Percentiles rank a stretch among this genome's conserved stretches.
These are phyloP conservation scores for Heptranchias perlo DNA, from an alignment of 2,113 vertebrate species.

Conservation along the genomic window DNA sequence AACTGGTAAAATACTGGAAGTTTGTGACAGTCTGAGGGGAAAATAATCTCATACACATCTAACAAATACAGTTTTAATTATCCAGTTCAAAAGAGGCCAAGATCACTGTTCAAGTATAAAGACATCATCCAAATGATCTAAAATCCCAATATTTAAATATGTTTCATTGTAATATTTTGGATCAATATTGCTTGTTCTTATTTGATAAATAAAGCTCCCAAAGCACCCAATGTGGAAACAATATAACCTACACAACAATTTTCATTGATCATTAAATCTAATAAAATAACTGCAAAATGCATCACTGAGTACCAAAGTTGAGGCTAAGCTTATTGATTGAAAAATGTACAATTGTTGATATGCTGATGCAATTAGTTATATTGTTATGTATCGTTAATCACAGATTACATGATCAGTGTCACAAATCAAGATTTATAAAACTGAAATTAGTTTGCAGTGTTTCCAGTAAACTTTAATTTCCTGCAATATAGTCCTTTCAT, in stretches of 20 bases:
- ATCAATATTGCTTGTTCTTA: constrained; percentile 26
- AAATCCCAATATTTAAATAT: constrained; percentile 1
- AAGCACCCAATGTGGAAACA: background rate
- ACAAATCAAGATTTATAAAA: background rate
- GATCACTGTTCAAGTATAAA: background rate
- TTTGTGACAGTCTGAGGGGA: background rate
- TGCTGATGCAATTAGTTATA: background rate
- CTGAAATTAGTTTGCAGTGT: background rate
- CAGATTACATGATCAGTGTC: background rate
- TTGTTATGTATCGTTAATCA: background rate
- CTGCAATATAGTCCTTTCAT: background rate
- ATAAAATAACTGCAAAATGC: background rate
- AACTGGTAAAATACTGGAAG: background rate
- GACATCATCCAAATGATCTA: background rate
- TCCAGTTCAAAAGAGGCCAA: background rate
- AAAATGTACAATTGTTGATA: background rate
- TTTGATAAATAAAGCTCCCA: background rate
- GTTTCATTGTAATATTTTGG: background rate
- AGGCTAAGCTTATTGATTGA: background rate
- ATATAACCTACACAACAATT: background rate
- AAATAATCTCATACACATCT: background rate
- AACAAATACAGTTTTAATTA: constrained; percentile 16
- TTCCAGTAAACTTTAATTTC: background rate
- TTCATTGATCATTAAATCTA: background rate
- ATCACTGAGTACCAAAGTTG: background rate